Evolutionary conservation across 2,113 vertebrate species (phyloP).

Genomic region (Podilymbus podiceps): DNA sequence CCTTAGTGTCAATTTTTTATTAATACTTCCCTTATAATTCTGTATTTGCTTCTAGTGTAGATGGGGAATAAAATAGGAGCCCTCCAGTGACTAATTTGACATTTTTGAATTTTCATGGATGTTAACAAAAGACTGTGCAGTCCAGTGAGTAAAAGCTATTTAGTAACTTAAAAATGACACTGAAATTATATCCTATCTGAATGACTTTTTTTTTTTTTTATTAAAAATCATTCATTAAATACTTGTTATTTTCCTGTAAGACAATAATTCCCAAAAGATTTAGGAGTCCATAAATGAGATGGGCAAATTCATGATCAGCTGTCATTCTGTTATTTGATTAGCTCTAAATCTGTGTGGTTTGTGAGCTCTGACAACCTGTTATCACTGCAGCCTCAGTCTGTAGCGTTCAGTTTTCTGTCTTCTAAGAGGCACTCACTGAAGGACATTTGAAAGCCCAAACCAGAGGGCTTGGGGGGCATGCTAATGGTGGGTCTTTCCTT

Average conservation of each 20-base stretch:
- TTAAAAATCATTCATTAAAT: not conserved
- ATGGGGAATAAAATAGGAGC: not conserved
- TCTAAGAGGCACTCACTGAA: not conserved
- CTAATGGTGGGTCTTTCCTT: not conserved
- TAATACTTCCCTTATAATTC: constrained; percentile 45
- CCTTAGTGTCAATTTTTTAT: constrained; percentile 25
- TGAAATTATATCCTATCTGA: not conserved
- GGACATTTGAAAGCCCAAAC: not conserved
- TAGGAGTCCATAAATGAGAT: not conserved
- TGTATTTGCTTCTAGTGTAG: not conserved
- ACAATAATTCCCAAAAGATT: not conserved
- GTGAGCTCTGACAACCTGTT: not conserved
- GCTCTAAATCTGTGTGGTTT: not conserved
- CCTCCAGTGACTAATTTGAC: not conserved
- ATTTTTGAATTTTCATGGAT: not conserved
- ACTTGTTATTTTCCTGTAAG: not conserved
- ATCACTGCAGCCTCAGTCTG: not conserved
- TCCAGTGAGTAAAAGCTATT: not conserved
- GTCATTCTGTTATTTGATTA: not conserved
- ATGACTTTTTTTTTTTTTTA: not conserved
- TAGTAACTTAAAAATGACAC: not conserved
- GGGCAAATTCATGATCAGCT: not conserved
- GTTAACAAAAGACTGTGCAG: not conserved
- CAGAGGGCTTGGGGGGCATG: rapidly evolving
- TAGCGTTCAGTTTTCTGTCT: not conserved